Evolutionary conservation across 92 coral and sea anemone species (phyloP).

Genomic region (Porites cylindrica): DNA sequence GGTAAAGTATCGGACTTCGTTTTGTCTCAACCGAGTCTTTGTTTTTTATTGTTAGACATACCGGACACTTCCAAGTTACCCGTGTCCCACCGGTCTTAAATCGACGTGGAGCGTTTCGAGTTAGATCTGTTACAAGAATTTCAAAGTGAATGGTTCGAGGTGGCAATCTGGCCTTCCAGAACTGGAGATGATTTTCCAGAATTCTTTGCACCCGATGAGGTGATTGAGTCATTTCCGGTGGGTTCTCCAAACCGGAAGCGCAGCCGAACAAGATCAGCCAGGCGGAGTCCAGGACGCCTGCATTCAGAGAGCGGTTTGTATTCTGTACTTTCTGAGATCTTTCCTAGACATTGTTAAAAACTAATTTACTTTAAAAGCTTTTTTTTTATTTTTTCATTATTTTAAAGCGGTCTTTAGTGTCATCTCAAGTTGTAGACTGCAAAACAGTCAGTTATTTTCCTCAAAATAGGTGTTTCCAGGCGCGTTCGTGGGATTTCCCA

Average conservation of each 20-base stretch:
- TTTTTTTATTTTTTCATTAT: too few relatives aligned
- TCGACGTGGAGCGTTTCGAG: constrained; percentile 53
- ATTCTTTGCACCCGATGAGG: constrained; percentile 78
- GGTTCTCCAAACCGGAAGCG: constrained; percentile 37
- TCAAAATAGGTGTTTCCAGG: too few relatives aligned
- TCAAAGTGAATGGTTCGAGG: constrained; percentile 94
- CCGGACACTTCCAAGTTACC: constrained; percentile 19
- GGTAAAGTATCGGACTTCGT: not conserved
- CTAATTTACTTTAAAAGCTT: too few relatives aligned
- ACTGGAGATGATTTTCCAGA: constrained; percentile 38
- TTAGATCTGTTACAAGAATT: constrained; percentile 64
- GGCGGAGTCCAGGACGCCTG: constrained; percentile 1
- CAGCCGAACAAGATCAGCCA: constrained; percentile 8
- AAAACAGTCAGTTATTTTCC: too few relatives aligned
- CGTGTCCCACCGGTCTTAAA: constrained; percentile 26
- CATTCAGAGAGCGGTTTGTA: constrained; percentile 36
- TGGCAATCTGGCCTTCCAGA: constrained; percentile 60
- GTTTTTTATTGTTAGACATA: constrained; percentile 20
- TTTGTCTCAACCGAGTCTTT: not conserved
- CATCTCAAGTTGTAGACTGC: too few relatives aligned
- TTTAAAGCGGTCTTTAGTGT: too few relatives aligned
- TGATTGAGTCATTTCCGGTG: constrained; percentile 42
- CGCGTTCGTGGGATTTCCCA: too few relatives aligned
- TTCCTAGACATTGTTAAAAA: too few relatives aligned
- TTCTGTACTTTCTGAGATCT: not conserved